Evolutionary conservation across 2,888 invertebrate species (phyloP).

Genomic region (Eristalinus sepulchralis): DNA sequence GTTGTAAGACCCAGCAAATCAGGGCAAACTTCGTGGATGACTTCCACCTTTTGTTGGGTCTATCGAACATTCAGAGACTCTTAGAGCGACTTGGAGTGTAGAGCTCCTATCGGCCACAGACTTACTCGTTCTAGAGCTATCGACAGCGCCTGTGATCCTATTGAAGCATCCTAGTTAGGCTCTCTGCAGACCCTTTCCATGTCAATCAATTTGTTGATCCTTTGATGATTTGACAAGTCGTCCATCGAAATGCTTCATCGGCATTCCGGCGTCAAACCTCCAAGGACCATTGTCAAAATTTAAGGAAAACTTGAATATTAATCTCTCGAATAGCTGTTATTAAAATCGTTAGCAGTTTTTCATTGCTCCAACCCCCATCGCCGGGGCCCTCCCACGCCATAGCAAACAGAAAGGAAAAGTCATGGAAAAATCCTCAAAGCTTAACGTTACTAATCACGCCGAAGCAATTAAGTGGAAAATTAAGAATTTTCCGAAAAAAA

Average conservation of each 20-base stretch:
- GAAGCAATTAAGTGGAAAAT: constrained; percentile 72
- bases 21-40: too few species aligned
- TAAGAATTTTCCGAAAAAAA: constrained; percentile 69
- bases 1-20: too few species aligned
- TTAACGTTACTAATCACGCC: constrained; percentile 71
- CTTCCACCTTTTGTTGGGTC: too few species aligned
- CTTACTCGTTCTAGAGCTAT: too few species aligned
- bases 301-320: constrained; percentile 51
- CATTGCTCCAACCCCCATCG: constrained; percentile 6
- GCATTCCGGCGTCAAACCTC: neutral
- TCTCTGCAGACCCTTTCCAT: too few species aligned
- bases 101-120: too few species aligned
- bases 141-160: too few species aligned
- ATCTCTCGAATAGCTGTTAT: constrained; percentile 69
- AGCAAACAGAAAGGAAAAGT: constrained; percentile 53
- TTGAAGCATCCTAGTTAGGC: too few species aligned
- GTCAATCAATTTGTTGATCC: too few species aligned
- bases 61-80: too few species aligned
- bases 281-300: constrained; percentile 21
- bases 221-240: neutral
- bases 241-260: neutral
- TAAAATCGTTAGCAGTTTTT: constrained; percentile 63
- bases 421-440: constrained; percentile 66
- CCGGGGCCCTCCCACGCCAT: neutral
- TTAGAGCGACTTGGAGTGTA: too few species aligned